Conservation (phyloP, 2,113 vertebrate genomes). For the Amblyopsis rosae region DNA sequence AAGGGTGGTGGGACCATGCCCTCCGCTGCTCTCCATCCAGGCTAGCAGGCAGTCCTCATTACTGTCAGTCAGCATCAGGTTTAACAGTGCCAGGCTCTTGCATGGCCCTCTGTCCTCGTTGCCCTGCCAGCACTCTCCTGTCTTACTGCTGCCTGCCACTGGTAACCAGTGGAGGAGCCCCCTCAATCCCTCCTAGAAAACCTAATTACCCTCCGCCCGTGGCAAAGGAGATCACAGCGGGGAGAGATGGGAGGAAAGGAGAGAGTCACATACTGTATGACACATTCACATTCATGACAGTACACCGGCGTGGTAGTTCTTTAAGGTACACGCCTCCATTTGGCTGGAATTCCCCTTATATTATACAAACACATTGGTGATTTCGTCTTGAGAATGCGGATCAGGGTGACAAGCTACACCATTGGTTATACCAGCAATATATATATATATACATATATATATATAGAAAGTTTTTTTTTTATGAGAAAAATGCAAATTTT, state of each 20-base stretch:
- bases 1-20: constrained; percentile 58
- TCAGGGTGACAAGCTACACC: too few species aligned
- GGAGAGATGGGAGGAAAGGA: constrained; percentile 25
- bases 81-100: constrained; percentile 71
- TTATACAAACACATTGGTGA: too few species aligned
- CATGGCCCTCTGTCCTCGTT: constrained; percentile 70
- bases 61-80: constrained; percentile 79
- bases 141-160: constrained; percentile 73
- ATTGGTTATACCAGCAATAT: too few species aligned
- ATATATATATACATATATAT: too few species aligned
- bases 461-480: too few species aligned
- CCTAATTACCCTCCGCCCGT: constrained; percentile 71
- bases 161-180: constrained; percentile 67
- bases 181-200: constrained; percentile 64
- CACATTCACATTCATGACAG: constrained; percentile 41
- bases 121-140: constrained; percentile 67
- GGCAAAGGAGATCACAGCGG: constrained; percentile 62
- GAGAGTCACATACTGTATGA: constrained; percentile 7
- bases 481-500: too few species aligned
- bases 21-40: constrained; percentile 58
- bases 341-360: too few species aligned
- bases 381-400: too few species aligned
- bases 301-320: neutral
- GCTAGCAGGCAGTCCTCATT: constrained; percentile 74
- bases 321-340: too few species aligned